phyloP scores from a whole-genome alignment of 2,888 invertebrate genomes.

The Dryadula phaetusa region DNA sequence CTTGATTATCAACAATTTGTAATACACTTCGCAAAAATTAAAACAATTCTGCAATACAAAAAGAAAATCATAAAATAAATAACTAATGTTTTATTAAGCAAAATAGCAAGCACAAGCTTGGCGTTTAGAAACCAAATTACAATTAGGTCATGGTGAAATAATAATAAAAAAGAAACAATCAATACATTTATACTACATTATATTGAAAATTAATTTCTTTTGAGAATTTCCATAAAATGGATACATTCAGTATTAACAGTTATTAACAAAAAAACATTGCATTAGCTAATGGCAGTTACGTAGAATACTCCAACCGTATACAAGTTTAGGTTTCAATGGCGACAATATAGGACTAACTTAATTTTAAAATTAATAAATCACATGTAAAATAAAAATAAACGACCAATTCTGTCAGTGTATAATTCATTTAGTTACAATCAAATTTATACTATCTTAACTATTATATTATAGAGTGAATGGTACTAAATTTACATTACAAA shows the following conservation, averaged over 20 bases:
- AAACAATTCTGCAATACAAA: not conserved
- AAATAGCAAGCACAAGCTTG: conserved; percentile 1
- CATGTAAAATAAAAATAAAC: conserved; percentile 30
- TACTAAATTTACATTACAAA: conserved; percentile 16
- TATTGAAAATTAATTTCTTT: not conserved
- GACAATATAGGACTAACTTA: not conserved
- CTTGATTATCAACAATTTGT: conserved; percentile 37
- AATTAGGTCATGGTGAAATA: conserved; percentile 10
- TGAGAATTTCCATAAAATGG: not conserved
- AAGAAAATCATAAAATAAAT: conserved; percentile 5
- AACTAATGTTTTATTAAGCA: not conserved
- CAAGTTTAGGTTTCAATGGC: conserved; percentile 31
- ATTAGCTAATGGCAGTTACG: conserved; percentile 33
- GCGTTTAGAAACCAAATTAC: not conserved
- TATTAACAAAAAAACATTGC: not conserved
- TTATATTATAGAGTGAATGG: not conserved
- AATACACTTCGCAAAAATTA: not conserved
- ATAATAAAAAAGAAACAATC: not conserved
- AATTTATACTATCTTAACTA: conserved; percentile 18
- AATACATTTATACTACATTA: not conserved
- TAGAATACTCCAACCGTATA: conserved; percentile 13
- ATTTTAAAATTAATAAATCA: not conserved
- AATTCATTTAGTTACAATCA: conserved; percentile 37
- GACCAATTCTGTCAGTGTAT: conserved; percentile 33
- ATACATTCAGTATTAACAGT: not conserved